phyloP scores from a whole-genome alignment of 2,113 vertebrate genomes.

The Tamias sibiricus region DNA sequence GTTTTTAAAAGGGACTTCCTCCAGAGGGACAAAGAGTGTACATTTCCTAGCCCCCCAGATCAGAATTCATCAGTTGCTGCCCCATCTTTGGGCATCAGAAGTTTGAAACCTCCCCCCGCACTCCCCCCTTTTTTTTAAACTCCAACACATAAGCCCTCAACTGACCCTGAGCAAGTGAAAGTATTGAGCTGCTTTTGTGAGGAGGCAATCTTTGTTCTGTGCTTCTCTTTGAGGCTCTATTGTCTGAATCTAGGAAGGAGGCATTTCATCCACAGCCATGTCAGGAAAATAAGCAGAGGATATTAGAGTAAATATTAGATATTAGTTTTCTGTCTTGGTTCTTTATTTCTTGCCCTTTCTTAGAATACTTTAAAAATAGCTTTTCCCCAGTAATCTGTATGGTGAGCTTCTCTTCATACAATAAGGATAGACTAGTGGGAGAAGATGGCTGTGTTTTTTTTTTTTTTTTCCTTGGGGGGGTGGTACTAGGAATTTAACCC shows the following conservation, averaged over 20 bases:
- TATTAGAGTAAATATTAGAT: neutral
- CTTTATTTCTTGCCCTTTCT: neutral
- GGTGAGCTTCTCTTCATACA: neutral
- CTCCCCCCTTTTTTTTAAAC: neutral
- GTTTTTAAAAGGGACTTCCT: constrained; percentile 40
- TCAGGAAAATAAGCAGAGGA: constrained; percentile 17
- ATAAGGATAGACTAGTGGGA: neutral
- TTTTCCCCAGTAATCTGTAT: neutral
- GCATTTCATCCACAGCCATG: neutral
- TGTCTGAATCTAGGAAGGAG: constrained; percentile 65
- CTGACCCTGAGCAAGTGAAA: constrained; percentile 50
- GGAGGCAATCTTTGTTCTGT: constrained; percentile 65
- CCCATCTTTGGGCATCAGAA: constrained; percentile 33
- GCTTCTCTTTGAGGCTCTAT: constrained; percentile 39
- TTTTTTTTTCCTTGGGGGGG: neutral
- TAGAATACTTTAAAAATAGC: neutral
- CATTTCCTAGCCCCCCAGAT: constrained; percentile 34
- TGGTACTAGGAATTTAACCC: too few relatives aligned
- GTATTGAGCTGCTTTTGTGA: constrained; percentile 61
- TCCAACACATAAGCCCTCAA: constrained; percentile 62
- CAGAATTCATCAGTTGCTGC: constrained; percentile 59
- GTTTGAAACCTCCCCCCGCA: constrained; percentile 62
- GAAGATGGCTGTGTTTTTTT: constrained; percentile 4
- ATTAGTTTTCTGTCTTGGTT: constrained; percentile 19
- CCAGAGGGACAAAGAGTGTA: neutral